Evolutionary conservation across 2,797 vertebrate species (phyloP).

Genomic region (Danio tinwini): DNA sequence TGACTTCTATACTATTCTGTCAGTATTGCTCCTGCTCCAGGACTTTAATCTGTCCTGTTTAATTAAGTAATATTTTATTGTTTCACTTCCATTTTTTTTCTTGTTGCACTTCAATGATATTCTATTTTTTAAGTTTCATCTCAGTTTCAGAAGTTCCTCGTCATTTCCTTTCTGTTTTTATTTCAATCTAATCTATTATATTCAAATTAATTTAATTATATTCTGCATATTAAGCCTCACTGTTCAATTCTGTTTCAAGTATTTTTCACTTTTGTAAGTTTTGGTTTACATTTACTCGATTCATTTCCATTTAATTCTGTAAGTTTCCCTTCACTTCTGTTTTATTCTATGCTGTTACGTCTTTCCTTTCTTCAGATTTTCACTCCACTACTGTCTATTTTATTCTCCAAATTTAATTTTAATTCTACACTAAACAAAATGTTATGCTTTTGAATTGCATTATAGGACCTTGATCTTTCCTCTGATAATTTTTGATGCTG

Average conservation of each 20-base stretch:
- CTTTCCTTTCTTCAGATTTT: not conserved
- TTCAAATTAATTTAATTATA: not conserved
- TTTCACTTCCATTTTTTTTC: not conserved
- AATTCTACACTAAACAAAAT: too few species aligned
- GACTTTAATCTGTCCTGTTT: not conserved
- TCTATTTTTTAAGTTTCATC: not conserved
- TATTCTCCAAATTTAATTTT: not conserved
- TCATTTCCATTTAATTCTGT: too few species aligned
- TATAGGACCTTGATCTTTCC: too few species aligned
- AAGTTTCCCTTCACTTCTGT: not conserved
- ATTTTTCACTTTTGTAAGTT: too few species aligned
- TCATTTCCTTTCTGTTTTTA: not conserved
- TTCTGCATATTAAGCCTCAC: not conserved
- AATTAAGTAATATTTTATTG: not conserved
- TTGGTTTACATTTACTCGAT: too few species aligned
- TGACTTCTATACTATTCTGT: too few species aligned
- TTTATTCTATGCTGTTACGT: not conserved
- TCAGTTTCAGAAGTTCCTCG: not conserved
- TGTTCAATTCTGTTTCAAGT: not conserved
- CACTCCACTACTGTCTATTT: not conserved
- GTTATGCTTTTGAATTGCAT: too few species aligned
- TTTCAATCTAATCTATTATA: not conserved
- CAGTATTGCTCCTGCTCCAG: too few species aligned
- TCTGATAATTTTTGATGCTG: too few species aligned
- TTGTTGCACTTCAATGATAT: not conserved